These are phyloP conservation scores for Drosophila baimaii DNA, from an alignment of 1,140 invertebrate genomes.

Conservation along the genomic window DNA sequence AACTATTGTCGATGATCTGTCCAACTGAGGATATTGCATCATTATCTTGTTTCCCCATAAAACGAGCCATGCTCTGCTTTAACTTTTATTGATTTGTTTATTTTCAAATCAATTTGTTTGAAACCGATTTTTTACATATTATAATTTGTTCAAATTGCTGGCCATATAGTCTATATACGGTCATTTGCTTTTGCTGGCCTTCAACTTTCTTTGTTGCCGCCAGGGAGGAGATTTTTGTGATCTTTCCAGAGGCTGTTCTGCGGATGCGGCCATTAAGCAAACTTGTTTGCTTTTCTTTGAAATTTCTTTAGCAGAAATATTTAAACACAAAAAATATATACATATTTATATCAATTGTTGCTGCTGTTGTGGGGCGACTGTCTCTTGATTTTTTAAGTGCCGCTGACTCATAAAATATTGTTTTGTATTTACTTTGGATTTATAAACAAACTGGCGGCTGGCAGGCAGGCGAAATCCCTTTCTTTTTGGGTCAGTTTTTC, in stretches of 20 bases:
- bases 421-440: constrained; percentile 16
- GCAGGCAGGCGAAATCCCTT: not conserved
- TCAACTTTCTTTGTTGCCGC: constrained; percentile 79
- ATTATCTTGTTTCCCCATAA: constrained; percentile 17
- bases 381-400: constrained; percentile 40
- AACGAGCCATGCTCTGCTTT: constrained; percentile 2
- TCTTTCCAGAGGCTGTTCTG: constrained; percentile 41
- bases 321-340: constrained; percentile 20
- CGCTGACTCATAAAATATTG: constrained; percentile 42
- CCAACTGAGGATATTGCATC: constrained; percentile 31
- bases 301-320: constrained; percentile 48
- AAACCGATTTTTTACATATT: constrained; percentile 45
- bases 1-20: constrained; percentile 23
- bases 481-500: constrained; percentile 12
- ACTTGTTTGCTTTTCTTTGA: constrained; percentile 78
- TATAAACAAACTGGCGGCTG: not conserved
- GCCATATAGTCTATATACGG: constrained; percentile 74
- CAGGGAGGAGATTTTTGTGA: constrained; percentile 39
- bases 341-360: constrained; percentile 27
- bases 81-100: constrained; percentile 30
- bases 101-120: constrained; percentile 45
- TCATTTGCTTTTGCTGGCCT: constrained; percentile 73
- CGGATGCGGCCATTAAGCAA: constrained; percentile 71
- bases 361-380: constrained; percentile 5
- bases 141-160: constrained; percentile 39